Evolutionary conservation across 2,888 invertebrate genomes (phyloP).

Genomic region (Pseudococcus jackbeardsleyi): DNA sequence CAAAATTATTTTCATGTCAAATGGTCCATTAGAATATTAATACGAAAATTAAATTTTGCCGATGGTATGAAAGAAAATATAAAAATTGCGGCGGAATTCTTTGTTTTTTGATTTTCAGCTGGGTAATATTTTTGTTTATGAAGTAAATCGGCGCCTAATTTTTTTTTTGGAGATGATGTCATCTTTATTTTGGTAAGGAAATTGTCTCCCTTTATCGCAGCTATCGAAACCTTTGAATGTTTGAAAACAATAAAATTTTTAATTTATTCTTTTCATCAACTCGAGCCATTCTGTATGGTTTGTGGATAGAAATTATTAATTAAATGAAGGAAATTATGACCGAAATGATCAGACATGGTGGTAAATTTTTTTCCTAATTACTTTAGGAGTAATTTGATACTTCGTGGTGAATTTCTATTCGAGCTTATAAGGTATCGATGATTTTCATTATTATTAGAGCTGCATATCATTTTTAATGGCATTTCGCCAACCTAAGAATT

Average conservation of each 20-base stretch:
- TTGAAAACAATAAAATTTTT: not conserved
- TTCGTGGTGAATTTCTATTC: not conserved
- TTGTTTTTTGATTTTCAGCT: not conserved
- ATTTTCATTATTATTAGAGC: conserved; percentile 16
- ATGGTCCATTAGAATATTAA: conserved; percentile 20
- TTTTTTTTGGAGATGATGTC: not conserved
- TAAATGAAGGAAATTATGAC: not conserved
- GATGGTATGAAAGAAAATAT: not conserved
- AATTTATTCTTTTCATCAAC: conserved; percentile 8
- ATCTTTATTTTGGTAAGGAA: not conserved
- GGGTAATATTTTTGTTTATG: not conserved
- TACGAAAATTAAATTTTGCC: not conserved
- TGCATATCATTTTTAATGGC: not conserved
- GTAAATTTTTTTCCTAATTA: not conserved
- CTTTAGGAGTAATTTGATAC: not conserved
- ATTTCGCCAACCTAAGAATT: not conserved
- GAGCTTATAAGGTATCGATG: not conserved
- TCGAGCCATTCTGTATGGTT: not conserved
- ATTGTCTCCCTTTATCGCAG: not conserved
- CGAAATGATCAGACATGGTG: not conserved
- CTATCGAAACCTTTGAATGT: not conserved
- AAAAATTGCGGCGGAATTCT: not conserved
- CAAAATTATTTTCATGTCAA: not conserved
- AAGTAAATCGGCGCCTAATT: not conserved
- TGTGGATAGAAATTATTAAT: not conserved